Evolutionary conservation across 2,113 vertebrate species (phyloP), one percentile per base, ranked within the genome.

Genomic region (Leucosticte australis): DNA sequence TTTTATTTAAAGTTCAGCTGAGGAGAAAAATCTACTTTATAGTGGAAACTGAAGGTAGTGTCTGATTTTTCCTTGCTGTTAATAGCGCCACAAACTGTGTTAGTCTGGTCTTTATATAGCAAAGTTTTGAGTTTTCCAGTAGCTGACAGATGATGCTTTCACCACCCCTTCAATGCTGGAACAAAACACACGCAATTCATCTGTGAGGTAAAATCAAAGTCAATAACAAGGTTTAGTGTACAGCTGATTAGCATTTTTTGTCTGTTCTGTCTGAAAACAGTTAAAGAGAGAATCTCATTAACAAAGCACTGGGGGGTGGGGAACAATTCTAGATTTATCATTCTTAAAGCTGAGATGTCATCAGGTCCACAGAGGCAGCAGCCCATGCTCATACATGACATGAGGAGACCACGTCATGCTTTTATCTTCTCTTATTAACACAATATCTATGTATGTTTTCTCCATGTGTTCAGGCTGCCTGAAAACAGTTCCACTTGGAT

Each of bases 221-320:
- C 20, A 60, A 1, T 46, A 69, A 42, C 19, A 39, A 11, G 1
- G 2, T 63, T 60, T 16, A 35, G 41, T 16, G 30, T 46, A 18
- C 6, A 52, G 19, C 37, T 78, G 28, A 31, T n/a, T 14, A 71
- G 28, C 21, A 44, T 13, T 33, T 13, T 52, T 15, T 69, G 63
- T 14, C 47, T 57, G 11, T 41, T 83, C 24, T 57, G 21, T 19
- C 27, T 44, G 20, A 30, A 76, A 89, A 35, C 19, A 13, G 14
- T 28, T 73, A n/a, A 60, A 60, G 3, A 56, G 27, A 56, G 33
- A 60, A 71, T 50, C 20, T 30, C 37, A 44, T 23, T 31, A 57
- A 27, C 2, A 8, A 85, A 85, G 6, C 10, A 44, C 7, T n/a
- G 3, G 0, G 1, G 0, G 3, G 2, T 65, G 7, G 15, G n/a